Base-by-base conservation (phyloP, 2,888 invertebrate genomes). In the Dicyrtoma fusca region DNA sequence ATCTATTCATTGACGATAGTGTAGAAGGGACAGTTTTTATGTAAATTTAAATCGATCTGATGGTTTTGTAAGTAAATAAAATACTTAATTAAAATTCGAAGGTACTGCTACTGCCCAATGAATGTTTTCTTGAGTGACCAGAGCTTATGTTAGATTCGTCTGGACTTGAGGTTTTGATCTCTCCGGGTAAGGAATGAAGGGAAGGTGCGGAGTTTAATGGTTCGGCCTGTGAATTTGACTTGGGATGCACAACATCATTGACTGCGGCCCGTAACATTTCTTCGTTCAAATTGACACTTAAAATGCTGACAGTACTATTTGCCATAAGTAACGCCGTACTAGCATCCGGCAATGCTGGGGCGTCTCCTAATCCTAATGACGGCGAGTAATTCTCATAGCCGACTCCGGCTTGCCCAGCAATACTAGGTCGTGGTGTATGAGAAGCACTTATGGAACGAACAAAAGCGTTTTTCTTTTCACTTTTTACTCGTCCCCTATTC, bases 201-300 rank as follows among this genome's bases (percentile, higher is more conserved):
- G 71, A 71, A 23, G 65, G 13, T 3, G 71, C 47, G 45, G 71
- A 55, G n/a, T 10, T 25, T 1, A 69, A 10, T 1, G 26, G 21
- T 6, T 26, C 59, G 8, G 17, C 19, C 13, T 55, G 19, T 17
- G 44, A n/a, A 47, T 13, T n/a, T 25, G 62, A 57, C 53, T 42
- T 8, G 8, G 23, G 4, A 0, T 17, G 34, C 4, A 42, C 14
- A 59, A 45, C 34, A 14, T 84, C 85, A 78, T 85, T 85, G 66
- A 85, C 84, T 75, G 85, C 86, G 23, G 81, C 86, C 83, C 88
- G 86, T 42, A 89, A 82, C 68, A 90, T 83, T 81, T 90, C 90
- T 81, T 94, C 93, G 82, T 92, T 93, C 13, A 94, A 85, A 79
- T 90, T 91, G 6, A 92, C 91, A 81, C 91, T 92, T 81, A 92